Evolutionary conservation across 2,888 invertebrate species (phyloP), one percentile per base, ranked within the genome.

Genomic region (Scaptomyza tumidula): DNA sequence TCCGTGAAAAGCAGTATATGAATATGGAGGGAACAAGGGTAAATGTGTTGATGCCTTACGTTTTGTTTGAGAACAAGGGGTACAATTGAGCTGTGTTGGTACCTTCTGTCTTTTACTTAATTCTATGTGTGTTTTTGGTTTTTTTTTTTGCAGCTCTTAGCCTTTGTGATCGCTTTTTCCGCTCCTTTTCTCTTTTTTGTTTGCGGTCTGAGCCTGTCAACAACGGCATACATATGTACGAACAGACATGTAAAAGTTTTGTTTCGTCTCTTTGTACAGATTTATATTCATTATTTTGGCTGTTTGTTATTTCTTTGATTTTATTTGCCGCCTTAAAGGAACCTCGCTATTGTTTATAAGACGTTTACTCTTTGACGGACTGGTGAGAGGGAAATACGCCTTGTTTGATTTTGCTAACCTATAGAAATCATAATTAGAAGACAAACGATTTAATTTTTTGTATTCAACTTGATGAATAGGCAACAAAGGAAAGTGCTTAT

Each of bases 371-470:
- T 60, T 70, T 69, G 75, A 64, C 52, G 60, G 46, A 72, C 60
- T 84, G 90, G 89, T 89, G 90, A 87, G 87, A 89, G 81, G 75
- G 79, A 90, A 89, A 87, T 90, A 90, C 90, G 90, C 90, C 90
- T 89, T 76, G 70, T 81, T 90, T 90, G 90, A 90, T 90, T 90
- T 80, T 70, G 69, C 50, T 35, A 75, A 65, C 57, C 83, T 14
- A 73, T 80, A 62, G 56, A 77, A 78, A 80, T 80, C 69, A 75
- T 86, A 89, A 89, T 86, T 88, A 83, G 88, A 86, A 86, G 76
- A 86, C 78, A 83, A 83, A 80, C 72, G 72, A 61, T 84, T 83
- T 37, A 31, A 49, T 57, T 68, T 46, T 54, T 53, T 44, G 19
- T 56, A 27, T 27, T 54, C 0, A 0, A 27, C 41, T 79, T 80